Base-by-base conservation (phyloP, 2,113 vertebrate species). In the Petrocephalus zakoni region DNA sequence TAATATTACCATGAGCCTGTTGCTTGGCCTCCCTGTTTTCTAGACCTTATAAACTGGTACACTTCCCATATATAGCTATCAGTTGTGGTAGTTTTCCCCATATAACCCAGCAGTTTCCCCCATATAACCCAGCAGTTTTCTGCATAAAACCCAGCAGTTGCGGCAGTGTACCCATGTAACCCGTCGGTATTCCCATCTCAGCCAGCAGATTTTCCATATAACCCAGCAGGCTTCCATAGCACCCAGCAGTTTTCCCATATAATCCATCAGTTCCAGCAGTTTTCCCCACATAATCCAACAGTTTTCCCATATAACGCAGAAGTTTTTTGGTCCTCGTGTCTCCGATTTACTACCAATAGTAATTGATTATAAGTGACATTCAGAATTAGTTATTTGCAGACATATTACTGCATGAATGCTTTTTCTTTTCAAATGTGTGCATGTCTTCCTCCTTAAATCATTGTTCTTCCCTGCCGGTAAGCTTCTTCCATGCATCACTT, bases 381-480 rank as follows among this genome's bases (percentile, higher is more conserved):
- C 61, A 87, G 46, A 49, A 49, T 72, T 72, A 87, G 42, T 72
- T 72, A 21, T 87, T 46, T 68, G 61, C n/a, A 83, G 90, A 84
- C 86, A 90, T 84, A 87, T 88, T 92, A 85, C 68, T 91, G 89
- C 87, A 89, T 89, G 91, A 90, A 90, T 84, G 49, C 88, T 89
- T 75, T 51, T 86, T 53, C 34, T 83, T 72, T 87, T 83, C 42
- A 47, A 87, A 78, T 68, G 55, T 86, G 75, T 21, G 29, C 37
- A 75, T 37, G 87, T 55, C 84, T 87, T 68, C 84, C 86, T 93
- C 90, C 46, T 92, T 93, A 91, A 17, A 86, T 88, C 75, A 90
- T 89, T 93, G 89, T 92, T 87, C 61, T 85, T 89, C 87, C n/a
- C 46, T 90, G 85, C 47, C 51, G 86, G 85, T 88, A 87, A 87